phyloP scores from a whole-genome alignment of 2,888 invertebrate genomes.

The Drosophila planitibia region DNA sequence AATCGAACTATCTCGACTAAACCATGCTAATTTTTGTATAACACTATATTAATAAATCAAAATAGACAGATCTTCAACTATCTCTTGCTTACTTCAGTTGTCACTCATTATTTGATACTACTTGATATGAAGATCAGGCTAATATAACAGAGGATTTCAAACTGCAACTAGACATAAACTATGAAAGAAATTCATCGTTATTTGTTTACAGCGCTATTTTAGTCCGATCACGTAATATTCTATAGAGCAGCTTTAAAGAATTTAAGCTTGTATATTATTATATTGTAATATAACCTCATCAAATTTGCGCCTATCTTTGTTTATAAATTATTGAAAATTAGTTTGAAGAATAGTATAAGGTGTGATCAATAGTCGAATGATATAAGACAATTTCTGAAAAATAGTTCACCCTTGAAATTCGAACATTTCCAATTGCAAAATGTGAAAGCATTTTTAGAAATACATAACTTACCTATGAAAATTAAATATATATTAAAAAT shows the following conservation, averaged over 20 bases:
- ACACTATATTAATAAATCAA: background rate
- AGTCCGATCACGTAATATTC: background rate
- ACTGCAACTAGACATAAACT: background rate
- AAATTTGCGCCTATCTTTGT: background rate
- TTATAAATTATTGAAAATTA: background rate
- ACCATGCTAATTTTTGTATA: background rate
- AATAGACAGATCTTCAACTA: background rate
- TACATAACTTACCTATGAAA: background rate
- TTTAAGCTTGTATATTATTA: background rate
- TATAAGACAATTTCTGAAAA: background rate
- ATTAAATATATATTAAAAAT: background rate
- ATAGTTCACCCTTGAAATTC: background rate
- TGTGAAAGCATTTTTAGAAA: background rate
- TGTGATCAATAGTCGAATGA: background rate
- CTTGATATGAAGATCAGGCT: background rate
- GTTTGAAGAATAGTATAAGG: background rate
- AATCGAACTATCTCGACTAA: background rate
- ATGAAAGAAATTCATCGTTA: background rate
- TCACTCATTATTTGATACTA: background rate
- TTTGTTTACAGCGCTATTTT: background rate
- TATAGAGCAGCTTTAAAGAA: background rate
- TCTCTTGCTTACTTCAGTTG: background rate
- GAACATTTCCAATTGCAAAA: background rate
- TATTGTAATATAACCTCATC: background rate
- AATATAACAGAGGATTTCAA: background rate